Evolutionary conservation across 2,888 invertebrate species (phyloP).

Genomic region (Ypsolopha sequella): DNA sequence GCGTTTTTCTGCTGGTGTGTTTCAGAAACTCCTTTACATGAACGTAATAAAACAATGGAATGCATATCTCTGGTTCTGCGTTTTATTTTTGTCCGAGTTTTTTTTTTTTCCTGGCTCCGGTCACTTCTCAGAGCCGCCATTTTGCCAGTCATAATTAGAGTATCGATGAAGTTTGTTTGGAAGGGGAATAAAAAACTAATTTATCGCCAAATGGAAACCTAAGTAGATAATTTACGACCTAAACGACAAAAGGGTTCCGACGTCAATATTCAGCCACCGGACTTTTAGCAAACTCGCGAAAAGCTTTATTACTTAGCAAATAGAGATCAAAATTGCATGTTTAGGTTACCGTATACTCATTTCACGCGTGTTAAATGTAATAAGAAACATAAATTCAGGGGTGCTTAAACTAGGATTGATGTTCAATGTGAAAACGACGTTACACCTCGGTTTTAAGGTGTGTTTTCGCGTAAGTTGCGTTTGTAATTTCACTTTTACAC

Average conservation of each 20-base stretch:
- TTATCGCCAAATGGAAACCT: slow-evolving; percentile 52
- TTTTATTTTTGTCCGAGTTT: no score
- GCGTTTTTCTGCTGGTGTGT: no score
- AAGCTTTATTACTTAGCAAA: slow-evolving; percentile 10
- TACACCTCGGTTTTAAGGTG: slow-evolving; percentile 18
- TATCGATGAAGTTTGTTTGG: no score
- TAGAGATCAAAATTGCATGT: slow-evolving; percentile 50
- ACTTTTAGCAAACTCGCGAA: slow-evolving; percentile 3
- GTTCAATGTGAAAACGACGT: not conserved
- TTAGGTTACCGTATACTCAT: slow-evolving; percentile 40
- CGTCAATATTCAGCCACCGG: slow-evolving; percentile 6
- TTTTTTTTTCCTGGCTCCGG: no score
- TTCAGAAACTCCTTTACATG: no score
- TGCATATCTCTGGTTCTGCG: no score
- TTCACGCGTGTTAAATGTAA: slow-evolving; percentile 63
- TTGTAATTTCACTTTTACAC: slow-evolving; percentile 31
- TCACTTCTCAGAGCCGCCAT: no score
- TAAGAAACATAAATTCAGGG: slow-evolving; percentile 60
- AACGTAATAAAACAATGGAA: no score
- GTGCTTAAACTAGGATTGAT: slow-evolving; percentile 17
- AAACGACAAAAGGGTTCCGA: slow-evolving; percentile 41
- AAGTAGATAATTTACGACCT: slow-evolving; percentile 61
- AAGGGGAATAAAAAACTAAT: slow-evolving; percentile 33
- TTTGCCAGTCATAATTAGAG: no score
- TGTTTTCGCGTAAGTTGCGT: slow-evolving; percentile 18